Evolutionary conservation across 2,113 vertebrate genomes (phyloP), one percentile per base, ranked within the genome.

Genomic region (Paratilapia polleni): DNA sequence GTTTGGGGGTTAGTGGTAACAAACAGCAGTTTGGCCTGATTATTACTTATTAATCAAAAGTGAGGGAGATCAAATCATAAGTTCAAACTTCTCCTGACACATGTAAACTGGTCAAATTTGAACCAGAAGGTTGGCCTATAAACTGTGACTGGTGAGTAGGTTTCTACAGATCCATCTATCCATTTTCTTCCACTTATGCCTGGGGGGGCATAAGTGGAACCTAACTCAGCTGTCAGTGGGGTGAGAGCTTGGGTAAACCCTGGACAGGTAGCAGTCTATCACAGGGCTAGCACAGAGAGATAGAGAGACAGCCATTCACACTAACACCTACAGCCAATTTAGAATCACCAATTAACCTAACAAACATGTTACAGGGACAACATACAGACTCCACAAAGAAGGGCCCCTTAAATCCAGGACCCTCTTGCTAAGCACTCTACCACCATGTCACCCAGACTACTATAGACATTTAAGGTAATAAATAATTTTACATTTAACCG

Each of bases 291-390:
- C 20, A n/a, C 52, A 56, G 52, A 56, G 20, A 56, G 52, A n/a
- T 8, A 57, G 52, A 54, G 52, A 54, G 52, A 56, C 20, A 9
- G 10, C 10, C 20, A 12, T 22, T 57, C 54, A 57, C 54, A 54
- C 20, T n/a, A 56, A 54, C 49, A 8, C 19, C 7, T 20, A 47
- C 5, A 3, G 12, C 43, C 13, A n/a, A 9, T 54, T 54, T n/a
- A 9, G 52, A 20, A 9, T n/a, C 54, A n/a, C 9, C 20, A n/a
- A 13, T n/a, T 56, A 8, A 20, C 54, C 54, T n/a, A 56, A 56
- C 9, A 9, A 54, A 10, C 17, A 73, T 31, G 11, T 70, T 70
- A 28, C 43, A 0, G 41, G 0, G 0, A 49, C 24, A 49, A 43
- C 13, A 43, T 43, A 38, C 9, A 38, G 11, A 19, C 64, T 28